These are phyloP conservation scores for Cynopterus sphinx DNA, from an alignment of 2,797 vertebrate genomes.

Conservation along the genomic window DNA sequence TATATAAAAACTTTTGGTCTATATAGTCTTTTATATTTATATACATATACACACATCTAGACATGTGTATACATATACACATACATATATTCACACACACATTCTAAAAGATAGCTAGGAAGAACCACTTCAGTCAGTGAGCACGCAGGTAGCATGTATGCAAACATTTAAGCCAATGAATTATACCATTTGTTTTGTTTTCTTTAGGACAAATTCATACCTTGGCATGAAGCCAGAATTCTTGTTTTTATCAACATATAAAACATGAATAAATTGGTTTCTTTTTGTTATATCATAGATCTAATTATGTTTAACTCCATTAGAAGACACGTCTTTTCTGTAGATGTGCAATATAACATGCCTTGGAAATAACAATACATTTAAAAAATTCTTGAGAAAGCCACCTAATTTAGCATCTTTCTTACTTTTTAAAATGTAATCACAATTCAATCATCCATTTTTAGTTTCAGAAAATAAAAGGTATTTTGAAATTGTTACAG, in stretches of 20 bases:
- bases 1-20: no score
- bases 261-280: neutral
- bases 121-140: neutral
- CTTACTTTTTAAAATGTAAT: neutral
- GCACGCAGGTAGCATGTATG: neutral
- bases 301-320: neutral
- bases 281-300: neutral
- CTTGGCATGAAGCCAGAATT: neutral
- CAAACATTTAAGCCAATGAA: neutral
- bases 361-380: neutral
- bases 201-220: neutral
- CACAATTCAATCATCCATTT: neutral
- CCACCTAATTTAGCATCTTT: neutral
- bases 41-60: neutral
- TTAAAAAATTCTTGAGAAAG: neutral
- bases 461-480: slow-evolving; percentile 23
- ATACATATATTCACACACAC: neutral
- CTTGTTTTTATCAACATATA: slow-evolving; percentile 2
- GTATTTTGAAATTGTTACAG: neutral
- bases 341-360: neutral
- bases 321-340: neutral
- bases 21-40: no score
- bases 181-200: neutral
- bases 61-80: neutral
- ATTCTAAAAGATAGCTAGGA: neutral